Conservation (phyloP, 2,888 invertebrate species). For the Agonopterix heracliana region DNA sequence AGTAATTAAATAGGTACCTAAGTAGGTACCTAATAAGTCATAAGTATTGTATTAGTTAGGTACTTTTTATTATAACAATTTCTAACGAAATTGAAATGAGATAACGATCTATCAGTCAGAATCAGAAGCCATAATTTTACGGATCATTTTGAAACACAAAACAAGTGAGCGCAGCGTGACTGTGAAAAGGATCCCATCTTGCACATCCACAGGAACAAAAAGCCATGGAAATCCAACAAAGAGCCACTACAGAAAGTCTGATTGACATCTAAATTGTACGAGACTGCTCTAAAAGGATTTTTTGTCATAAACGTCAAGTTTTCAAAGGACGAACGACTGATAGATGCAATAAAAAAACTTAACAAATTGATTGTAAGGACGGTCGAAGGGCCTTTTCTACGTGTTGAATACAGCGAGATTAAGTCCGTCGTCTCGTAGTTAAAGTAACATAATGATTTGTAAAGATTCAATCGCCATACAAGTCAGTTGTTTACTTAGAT, state of each 20-base stretch:
- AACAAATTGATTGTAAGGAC: neutral
- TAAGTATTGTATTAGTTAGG: no score
- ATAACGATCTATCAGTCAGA: no score
- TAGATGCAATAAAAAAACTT: constrained; percentile 3
- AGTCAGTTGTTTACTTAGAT: no score
- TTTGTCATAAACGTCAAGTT: constrained; percentile 21
- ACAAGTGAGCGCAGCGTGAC: constrained; percentile 16
- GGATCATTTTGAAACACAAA: constrained; percentile 50
- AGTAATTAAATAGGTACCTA: no score
- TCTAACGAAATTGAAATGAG: no score
- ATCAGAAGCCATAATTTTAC: constrained; percentile 50
- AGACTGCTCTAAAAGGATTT: constrained; percentile 36
- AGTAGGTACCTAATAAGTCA: no score
- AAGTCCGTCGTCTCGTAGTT: neutral
- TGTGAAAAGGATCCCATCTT: constrained; percentile 43
- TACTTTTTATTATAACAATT: no score
- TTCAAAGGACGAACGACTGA: constrained; percentile 1
- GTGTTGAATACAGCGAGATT: neutral
- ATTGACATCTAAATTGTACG: constrained; percentile 10
- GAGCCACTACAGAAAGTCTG: constrained; percentile 7
- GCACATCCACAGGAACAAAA: constrained; percentile 17
- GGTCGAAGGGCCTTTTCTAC: neutral
- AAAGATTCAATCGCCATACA: neutral
- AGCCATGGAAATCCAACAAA: constrained; percentile 7
- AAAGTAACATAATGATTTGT: neutral